Conservation (phyloP, 2,113 vertebrate genomes). For the Tragelaphus scriptus region DNA sequence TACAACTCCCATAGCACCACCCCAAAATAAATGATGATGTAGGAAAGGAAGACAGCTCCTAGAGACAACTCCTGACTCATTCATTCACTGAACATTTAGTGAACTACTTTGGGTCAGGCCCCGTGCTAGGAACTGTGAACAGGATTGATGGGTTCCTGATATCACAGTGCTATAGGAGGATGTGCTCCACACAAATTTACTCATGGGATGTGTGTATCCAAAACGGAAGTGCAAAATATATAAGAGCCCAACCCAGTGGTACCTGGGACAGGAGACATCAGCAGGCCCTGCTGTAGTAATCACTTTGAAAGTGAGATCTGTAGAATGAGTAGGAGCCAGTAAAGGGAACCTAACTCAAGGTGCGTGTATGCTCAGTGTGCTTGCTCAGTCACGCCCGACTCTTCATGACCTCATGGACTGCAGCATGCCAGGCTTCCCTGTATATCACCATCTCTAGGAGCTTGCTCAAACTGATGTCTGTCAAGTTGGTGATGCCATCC, state of each 20-base stretch:
- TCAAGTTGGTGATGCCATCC: not conserved
- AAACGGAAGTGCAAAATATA: not conserved
- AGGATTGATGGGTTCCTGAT: not conserved
- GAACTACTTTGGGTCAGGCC: not conserved
- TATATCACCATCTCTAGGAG: not conserved
- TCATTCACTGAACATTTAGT: constrained; percentile 26
- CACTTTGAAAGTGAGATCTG: not conserved
- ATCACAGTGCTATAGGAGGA: not conserved
- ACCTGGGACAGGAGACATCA: not conserved
- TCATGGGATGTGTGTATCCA: not conserved
- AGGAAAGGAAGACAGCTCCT: not conserved
- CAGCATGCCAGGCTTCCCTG: not conserved
- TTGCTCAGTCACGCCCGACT: not conserved
- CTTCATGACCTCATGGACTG: not conserved
- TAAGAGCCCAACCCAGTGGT: not conserved
- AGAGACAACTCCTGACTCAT: constrained; percentile 40
- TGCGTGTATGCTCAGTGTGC: not conserved
- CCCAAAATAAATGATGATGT: constrained; percentile 50
- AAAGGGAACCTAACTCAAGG: not conserved
- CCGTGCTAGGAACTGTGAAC: not conserved
- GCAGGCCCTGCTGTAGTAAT: not conserved
- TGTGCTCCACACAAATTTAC: not conserved
- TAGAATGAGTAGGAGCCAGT: not conserved
- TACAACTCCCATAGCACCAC: constrained; percentile 50
- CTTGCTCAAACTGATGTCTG: not conserved